phyloP scores from a whole-genome alignment of 2,113 vertebrate species.

The Upupa epops region DNA sequence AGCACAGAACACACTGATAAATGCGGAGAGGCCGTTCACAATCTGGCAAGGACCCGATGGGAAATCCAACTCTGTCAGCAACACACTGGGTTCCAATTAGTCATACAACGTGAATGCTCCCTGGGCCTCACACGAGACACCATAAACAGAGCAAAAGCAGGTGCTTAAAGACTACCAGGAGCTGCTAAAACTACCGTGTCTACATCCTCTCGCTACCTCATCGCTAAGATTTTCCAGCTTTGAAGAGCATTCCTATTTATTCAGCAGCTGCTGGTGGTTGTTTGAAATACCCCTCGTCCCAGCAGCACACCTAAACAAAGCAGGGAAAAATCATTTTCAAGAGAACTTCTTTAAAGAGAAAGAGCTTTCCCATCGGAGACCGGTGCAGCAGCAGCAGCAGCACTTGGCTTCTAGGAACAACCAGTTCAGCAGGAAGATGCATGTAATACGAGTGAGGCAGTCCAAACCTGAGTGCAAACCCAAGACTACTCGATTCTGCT shows the following conservation, averaged over 20 bases:
- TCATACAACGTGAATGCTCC: neutral
- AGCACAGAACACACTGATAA: neutral
- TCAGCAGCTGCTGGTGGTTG: neutral
- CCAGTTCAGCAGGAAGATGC: constrained; percentile 30
- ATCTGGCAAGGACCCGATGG: neutral
- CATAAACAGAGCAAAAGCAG: neutral
- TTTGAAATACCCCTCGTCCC: neutral
- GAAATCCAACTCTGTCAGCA: constrained; percentile 20
- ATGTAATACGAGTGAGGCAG: neutral
- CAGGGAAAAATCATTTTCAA: neutral
- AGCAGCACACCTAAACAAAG: neutral
- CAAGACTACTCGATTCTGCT: neutral
- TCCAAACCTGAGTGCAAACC: neutral
- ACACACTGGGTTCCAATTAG: neutral
- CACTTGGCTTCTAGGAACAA: constrained; percentile 4
- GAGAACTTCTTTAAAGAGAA: neutral
- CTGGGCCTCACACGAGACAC: neutral
- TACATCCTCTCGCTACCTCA: neutral
- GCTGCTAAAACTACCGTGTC: neutral
- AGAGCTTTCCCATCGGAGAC: neutral
- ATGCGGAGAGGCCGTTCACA: neutral
- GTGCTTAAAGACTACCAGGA: neutral
- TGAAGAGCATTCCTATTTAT: neutral
- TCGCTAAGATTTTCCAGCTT: neutral
- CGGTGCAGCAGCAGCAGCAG: neutral